Percentiles rank a stretch among this genome's conserved stretches.
Conservation (phyloP, 2,888 invertebrate species). For the Penaeus monodon region DNA sequence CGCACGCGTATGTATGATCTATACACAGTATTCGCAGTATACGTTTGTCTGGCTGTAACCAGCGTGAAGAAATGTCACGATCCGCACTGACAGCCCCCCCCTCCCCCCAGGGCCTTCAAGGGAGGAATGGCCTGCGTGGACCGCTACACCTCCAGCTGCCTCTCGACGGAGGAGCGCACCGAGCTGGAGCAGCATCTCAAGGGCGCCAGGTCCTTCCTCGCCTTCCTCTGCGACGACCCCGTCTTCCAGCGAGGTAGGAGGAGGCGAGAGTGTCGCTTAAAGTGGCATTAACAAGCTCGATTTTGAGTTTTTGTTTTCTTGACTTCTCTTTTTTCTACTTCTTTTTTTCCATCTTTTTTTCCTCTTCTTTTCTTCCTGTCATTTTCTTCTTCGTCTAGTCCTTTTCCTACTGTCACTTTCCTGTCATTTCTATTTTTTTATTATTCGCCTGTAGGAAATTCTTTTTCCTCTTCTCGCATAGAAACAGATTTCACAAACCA, state of each 20-base stretch:
- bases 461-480: too few relatives aligned
- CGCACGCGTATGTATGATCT: too few relatives aligned
- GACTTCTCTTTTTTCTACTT: not conserved
- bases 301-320: not conserved
- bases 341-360: not conserved
- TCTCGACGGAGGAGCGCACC: constrained; percentile 65
- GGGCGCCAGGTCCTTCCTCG: constrained; percentile 68
- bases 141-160: constrained; percentile 67
- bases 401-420: too few relatives aligned
- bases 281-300: too few relatives aligned
- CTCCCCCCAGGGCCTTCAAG: constrained; percentile 67
- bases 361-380: not conserved
- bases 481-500: too few relatives aligned
- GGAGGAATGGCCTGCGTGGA: constrained; percentile 68
- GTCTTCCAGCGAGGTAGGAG: constrained; percentile 67
- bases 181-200: constrained; percentile 67
- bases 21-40: too few relatives aligned
- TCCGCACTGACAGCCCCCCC: too few relatives aligned
- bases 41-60: too few relatives aligned
- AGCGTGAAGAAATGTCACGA: too few relatives aligned
- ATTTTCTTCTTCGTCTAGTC: not conserved
- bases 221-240: constrained; percentile 68
- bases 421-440: too few relatives aligned
- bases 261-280: too few relatives aligned
- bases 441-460: too few relatives aligned